Evolutionary conservation across 2,888 invertebrate genomes (phyloP).

Genomic region (Dioctria linearis): DNA sequence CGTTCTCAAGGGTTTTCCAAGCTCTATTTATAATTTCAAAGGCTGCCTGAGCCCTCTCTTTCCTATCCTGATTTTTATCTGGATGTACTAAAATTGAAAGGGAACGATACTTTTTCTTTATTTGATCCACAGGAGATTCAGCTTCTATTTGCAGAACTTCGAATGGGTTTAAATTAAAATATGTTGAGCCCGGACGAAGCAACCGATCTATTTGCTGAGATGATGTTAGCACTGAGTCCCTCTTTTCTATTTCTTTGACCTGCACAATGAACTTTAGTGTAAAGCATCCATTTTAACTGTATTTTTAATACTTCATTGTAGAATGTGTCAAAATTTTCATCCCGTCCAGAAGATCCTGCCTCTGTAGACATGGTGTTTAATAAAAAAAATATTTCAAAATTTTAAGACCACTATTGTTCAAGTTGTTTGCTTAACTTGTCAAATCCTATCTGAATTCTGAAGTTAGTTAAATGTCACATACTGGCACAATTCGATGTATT

Average conservation of each 20-base stretch:
- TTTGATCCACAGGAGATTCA: slow-evolving; percentile 88
- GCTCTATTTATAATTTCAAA: slow-evolving; percentile 95
- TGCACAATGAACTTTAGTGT: slow-evolving; percentile 67
- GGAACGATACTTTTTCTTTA: slow-evolving; percentile 96
- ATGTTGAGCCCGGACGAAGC: slow-evolving; percentile 96
- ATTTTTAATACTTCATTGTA: slow-evolving; percentile 80
- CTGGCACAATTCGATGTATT: too few relatives aligned
- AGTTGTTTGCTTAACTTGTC: too few relatives aligned
- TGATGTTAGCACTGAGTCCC: slow-evolving; percentile 96
- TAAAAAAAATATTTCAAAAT: too few relatives aligned
- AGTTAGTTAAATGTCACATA: too few relatives aligned
- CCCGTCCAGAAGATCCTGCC: slow-evolving; percentile 73
- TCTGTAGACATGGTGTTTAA: slow-evolving; percentile 48
- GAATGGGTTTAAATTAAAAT: slow-evolving; percentile 98
- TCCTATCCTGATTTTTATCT: slow-evolving; percentile 97
- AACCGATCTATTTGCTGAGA: slow-evolving; percentile 97
- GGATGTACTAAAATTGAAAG: slow-evolving; percentile 99
- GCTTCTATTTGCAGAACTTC: slow-evolving; percentile 93
- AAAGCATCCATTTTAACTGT: background rate
- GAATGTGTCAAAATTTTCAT: slow-evolving; percentile 85
- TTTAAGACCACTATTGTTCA: too few relatives aligned
- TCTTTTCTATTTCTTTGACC: slow-evolving; percentile 99
- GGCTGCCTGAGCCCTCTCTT: slow-evolving; percentile 93
- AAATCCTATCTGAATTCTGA: too few relatives aligned
- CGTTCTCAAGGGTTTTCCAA: slow-evolving; percentile 96